Percentiles rank a stretch among this genome's conserved stretches.
Conservation (phyloP, 2,113 vertebrate species). For the Sebastes schlegelii region DNA sequence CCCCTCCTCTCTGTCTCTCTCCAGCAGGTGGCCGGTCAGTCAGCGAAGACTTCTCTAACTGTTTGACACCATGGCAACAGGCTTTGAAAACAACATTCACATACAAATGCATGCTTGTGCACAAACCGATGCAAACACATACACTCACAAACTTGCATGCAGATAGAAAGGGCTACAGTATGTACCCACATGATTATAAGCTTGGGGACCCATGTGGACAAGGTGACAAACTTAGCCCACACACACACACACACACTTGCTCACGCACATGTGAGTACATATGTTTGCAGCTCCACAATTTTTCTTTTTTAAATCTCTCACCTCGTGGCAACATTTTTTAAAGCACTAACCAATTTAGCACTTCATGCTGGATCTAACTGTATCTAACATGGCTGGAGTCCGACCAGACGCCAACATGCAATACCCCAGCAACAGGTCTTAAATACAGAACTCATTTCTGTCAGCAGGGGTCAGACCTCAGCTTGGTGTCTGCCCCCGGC, state of each 20-base stretch:
- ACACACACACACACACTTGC: background rate
- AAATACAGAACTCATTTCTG: conserved; percentile 71
- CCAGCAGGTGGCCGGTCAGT: conserved; percentile 71
- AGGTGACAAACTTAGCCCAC: conserved; percentile 22
- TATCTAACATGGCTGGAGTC: conserved; percentile 47
- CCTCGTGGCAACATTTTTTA: conserved; percentile 41
- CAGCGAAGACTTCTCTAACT: conserved; percentile 60
- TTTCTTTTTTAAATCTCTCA: conserved; percentile 34
- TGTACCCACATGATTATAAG: background rate
- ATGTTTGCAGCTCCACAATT: conserved; percentile 18
- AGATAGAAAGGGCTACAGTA: no score
- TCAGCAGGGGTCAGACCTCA: conserved; percentile 81
- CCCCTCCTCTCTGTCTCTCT: conserved; percentile 29
- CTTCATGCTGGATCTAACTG: conserved; percentile 57
- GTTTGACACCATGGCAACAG: conserved; percentile 77
- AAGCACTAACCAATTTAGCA: conserved; percentile 67
- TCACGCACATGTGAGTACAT: conserved; percentile 22
- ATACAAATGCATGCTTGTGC: conserved; percentile 9
- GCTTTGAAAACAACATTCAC: conserved; percentile 48
- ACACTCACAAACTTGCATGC: background rate
- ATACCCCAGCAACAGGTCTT: conserved; percentile 58
- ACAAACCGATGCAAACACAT: conserved; percentile 22
- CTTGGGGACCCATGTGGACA: background rate
- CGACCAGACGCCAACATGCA: conserved; percentile 26
- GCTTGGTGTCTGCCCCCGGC: conserved; percentile 62